A percentile compares a stretch with the other conserved stretches of the same genome.
These are phyloP conservation scores for Vulpes lagopus DNA, from an alignment of 2,113 vertebrate genomes.

Conservation along the genomic window DNA sequence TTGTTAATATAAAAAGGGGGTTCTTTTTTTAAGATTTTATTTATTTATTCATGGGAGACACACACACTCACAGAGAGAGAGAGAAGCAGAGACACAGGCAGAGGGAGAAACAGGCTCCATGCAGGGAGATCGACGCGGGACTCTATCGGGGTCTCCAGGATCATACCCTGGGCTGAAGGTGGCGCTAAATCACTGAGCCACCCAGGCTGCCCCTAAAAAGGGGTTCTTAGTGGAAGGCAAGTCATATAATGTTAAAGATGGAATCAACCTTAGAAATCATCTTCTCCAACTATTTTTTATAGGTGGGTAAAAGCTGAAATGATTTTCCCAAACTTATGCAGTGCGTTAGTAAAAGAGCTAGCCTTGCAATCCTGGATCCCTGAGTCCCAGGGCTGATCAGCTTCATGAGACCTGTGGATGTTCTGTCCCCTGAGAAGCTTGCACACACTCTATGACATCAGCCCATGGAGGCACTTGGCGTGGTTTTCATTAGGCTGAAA, in stretches of 20 bases:
- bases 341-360: background rate
- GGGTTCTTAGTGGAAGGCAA: background rate
- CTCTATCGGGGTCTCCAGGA: too few relatives aligned
- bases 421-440: too few relatives aligned
- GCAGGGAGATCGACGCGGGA: too few relatives aligned
- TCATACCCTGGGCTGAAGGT: too few relatives aligned
- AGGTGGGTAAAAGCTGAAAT: background rate
- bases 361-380: background rate
- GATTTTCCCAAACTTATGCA: background rate
- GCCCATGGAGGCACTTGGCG: background rate
- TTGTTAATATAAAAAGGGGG: background rate
- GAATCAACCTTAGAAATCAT: background rate
- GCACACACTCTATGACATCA: background rate
- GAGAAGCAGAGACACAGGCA: too few relatives aligned
- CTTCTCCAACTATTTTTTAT: background rate
- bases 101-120: too few relatives aligned
- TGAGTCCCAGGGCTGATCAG: background rate
- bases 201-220: background rate
- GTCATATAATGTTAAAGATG: background rate
- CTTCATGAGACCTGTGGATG: background rate
- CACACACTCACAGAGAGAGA: too few relatives aligned
- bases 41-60: too few relatives aligned
- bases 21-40: too few relatives aligned
- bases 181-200: too few relatives aligned
- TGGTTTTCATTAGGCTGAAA: background rate